Evolutionary conservation across 1,140 invertebrate genomes (phyloP).

Genomic region (silkworm (Bombyx mori)): DNA sequence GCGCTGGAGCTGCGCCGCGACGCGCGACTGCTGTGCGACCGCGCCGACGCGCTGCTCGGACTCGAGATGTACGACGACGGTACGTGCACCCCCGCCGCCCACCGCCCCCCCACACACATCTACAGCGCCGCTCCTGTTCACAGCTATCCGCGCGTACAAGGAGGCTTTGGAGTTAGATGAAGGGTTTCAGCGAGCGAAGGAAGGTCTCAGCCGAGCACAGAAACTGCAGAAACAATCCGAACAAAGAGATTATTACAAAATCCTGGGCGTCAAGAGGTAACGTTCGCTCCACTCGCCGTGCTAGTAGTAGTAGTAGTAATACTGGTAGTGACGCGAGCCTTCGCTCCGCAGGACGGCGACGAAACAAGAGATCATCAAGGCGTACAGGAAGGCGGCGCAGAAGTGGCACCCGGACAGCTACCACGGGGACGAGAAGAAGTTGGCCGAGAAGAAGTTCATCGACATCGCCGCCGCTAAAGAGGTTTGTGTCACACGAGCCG

Average conservation of each 20-base stretch:
- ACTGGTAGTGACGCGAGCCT: not conserved
- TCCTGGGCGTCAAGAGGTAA: conserved; percentile 79
- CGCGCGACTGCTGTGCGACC: conserved; percentile 87
- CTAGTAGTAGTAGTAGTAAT: not conserved
- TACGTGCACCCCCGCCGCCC: conserved; percentile 39
- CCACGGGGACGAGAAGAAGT: conserved; percentile 92
- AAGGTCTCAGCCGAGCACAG: conserved; percentile 91
- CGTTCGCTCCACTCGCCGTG: not conserved
- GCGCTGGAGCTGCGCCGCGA: conserved; percentile 86
- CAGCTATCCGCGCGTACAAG: conserved; percentile 90
- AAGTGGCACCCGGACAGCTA: conserved; percentile 99
- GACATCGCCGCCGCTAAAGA: conserved; percentile 99
- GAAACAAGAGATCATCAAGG: conserved; percentile 96
- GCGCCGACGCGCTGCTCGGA: conserved; percentile 91
- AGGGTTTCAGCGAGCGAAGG: conserved; percentile 85
- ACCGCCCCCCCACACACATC: too few relatives aligned
- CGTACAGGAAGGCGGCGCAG: conserved; percentile 96
- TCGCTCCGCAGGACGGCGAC: conserved; percentile 78
- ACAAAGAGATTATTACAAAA: conserved; percentile 98
- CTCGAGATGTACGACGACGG: conserved; percentile 95
- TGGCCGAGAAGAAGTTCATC: conserved; percentile 98
- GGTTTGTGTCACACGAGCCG: conserved; percentile 72
- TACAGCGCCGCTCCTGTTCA: conserved; percentile 13
- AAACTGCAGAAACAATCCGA: conserved; percentile 95
- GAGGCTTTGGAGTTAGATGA: conserved; percentile 90